These are phyloP conservation scores for Gymnoscopelus microlampas DNA, from an alignment of 2,797 vertebrate species.

Conservation along the genomic window DNA sequence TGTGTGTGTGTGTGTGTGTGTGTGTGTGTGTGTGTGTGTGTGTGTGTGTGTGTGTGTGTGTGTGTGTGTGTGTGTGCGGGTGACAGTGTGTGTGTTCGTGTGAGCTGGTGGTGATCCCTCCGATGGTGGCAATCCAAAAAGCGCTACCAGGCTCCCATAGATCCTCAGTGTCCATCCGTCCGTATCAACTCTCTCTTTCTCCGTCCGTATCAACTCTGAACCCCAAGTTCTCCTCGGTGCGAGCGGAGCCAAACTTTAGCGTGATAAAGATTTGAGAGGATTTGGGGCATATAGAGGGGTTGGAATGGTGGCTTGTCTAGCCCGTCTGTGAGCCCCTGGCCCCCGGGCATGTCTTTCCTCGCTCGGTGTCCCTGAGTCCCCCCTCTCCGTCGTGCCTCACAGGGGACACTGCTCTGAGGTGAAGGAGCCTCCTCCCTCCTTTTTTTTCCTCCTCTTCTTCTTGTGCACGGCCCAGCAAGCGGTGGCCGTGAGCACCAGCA, in stretches of 20 bases:
- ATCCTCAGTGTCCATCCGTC: conserved; percentile 35
- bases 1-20: conserved; percentile 22
- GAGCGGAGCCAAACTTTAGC: conserved; percentile 43
- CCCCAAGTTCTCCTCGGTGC: conserved; percentile 25
- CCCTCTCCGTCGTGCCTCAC: conserved; percentile 58
- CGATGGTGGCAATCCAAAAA: conserved; percentile 43
- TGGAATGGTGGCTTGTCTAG: conserved; percentile 23
- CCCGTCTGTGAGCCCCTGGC: conserved; percentile 30
- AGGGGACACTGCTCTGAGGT: conserved; percentile 82
- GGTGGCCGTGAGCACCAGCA: conserved; percentile 77
- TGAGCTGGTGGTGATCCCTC: conserved; percentile 44
- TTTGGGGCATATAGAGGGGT: conserved; percentile 29
- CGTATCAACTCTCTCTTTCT: conserved; percentile 27
- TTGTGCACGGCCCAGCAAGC: conserved; percentile 82
- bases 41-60: conserved; percentile 19
- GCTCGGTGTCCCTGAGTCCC: conserved; percentile 29
- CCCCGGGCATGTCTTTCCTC: conserved; percentile 39
- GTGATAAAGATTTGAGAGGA: conserved; percentile 48
- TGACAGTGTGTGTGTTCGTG: conserved; percentile 9
- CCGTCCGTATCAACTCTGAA: conserved; percentile 26
- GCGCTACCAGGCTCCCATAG: conserved; percentile 53
- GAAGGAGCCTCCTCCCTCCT: conserved; percentile 76
- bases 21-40: conserved; percentile 23
- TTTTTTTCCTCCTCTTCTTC: conserved; percentile 83
- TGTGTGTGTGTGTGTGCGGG: conserved; percentile 21